A percentile compares a stretch with the other conserved stretches of the same genome.
phyloP scores from a whole-genome alignment of 2,888 invertebrate species.

The Apocheima hispidaria region DNA sequence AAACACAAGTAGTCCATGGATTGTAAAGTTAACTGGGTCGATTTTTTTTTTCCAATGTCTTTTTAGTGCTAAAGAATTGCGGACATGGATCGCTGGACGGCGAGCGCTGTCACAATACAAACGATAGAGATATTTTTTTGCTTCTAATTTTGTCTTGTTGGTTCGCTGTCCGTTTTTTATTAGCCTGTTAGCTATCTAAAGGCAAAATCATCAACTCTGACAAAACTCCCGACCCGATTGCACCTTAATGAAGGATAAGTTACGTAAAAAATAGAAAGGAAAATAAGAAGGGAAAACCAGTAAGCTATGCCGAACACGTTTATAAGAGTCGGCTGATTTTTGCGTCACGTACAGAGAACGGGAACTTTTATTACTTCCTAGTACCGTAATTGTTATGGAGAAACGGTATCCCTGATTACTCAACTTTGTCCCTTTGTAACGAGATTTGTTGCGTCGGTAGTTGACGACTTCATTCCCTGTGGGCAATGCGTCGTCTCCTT shows the following conservation, averaged over 20 bases:
- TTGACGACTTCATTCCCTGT: slow-evolving; percentile 38
- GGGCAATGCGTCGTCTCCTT: slow-evolving; percentile 1
- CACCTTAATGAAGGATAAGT: slow-evolving; percentile 48
- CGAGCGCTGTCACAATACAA: too few species aligned
- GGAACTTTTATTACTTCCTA: slow-evolving; percentile 83
- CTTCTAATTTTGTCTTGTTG: too few species aligned
- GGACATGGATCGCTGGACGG: too few species aligned
- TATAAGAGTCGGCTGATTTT: slow-evolving; percentile 73
- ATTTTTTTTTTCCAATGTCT: too few species aligned
- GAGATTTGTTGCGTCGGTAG: slow-evolving; percentile 53
- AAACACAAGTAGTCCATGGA: too few species aligned
- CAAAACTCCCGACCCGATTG: slow-evolving; percentile 23
- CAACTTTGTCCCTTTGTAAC: slow-evolving; percentile 68
- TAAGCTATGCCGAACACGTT: slow-evolving; percentile 76
- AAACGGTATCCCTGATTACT: slow-evolving; percentile 73
- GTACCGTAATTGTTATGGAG: slow-evolving; percentile 80
- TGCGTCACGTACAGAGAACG: slow-evolving; percentile 76
- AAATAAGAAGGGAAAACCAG: slow-evolving; percentile 62
- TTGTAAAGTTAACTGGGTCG: too few species aligned
- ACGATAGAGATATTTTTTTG: too few species aligned
- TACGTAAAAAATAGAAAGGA: slow-evolving; percentile 53
- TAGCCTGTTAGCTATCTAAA: too few species aligned
- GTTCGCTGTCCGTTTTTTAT: too few species aligned
- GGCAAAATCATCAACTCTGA: slow-evolving; percentile 10
- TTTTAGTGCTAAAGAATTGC: too few species aligned